A percentile compares a stretch with the other conserved stretches of the same genome.
Evolutionary conservation across 2,888 invertebrate species (phyloP).

Genomic region (Andrena marginata): DNA sequence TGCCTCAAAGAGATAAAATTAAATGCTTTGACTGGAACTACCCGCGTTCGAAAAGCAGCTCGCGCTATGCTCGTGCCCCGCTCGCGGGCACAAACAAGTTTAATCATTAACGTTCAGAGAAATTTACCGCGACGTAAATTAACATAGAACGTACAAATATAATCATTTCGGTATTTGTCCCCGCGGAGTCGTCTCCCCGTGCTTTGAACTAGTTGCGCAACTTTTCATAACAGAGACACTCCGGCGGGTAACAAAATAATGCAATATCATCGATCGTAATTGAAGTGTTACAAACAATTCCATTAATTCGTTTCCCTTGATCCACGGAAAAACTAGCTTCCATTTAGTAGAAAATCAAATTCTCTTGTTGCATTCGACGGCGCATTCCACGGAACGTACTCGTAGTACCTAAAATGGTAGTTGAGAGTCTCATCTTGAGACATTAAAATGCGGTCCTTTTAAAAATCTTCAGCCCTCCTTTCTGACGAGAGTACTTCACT

Average conservation of each 20-base stretch:
- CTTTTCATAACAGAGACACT: not conserved
- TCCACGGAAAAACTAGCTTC: not conserved
- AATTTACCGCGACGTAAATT: constrained; percentile 30
- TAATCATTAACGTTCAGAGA: constrained; percentile 38
- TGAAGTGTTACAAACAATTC: not conserved
- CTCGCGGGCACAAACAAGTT: constrained; percentile 19
- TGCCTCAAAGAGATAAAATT: constrained; percentile 42
- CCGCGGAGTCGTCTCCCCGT: not conserved
- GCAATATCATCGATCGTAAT: not conserved
- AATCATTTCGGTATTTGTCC: constrained; percentile 18
- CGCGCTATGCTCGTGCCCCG: not conserved
- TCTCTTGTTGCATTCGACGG: not conserved
- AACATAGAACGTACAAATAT: constrained; percentile 8
- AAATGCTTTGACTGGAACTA: constrained; percentile 20
- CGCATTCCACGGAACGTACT: not conserved
- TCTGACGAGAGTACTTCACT: no score
- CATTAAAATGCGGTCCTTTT: no score
- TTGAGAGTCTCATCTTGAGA: not conserved
- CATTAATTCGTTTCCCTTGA: not conserved
- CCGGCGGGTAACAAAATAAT: not conserved
- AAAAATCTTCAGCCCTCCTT: no score
- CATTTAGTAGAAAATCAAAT: not conserved
- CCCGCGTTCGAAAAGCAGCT: constrained; percentile 35
- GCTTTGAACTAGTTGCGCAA: not conserved
- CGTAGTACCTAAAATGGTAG: not conserved